Evolutionary conservation across 2,113 vertebrate genomes (phyloP), one percentile per base, ranked within the genome.

Genomic region (Boulengeromyrus knoepffleri): DNA sequence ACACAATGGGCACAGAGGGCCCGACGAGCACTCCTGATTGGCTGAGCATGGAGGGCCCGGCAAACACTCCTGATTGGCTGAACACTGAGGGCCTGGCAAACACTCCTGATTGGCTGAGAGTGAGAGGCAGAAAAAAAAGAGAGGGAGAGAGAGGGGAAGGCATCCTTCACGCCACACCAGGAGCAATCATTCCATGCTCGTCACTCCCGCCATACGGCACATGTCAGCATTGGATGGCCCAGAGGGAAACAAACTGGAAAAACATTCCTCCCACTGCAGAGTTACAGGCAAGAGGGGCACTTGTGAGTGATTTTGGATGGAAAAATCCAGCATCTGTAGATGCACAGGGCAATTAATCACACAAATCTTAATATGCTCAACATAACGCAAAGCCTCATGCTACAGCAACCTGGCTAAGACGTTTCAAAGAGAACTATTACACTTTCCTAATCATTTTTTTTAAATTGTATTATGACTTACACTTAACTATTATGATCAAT

Each of bases 101-200:
- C 93, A 47, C 90, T 93, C 94, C 92, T 90, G 91, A 93, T 91
- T 42, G 89, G 91, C 92, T 93, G 93, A 94, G 91, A 87, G 84
- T 89, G 92, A 95, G 93, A 92, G 92, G 91, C 93, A 80, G 70
- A 53, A 89, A 46, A 52, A 91, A 85, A 31, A 62, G 24, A 27
- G 46, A 85, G n/a, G 0, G 52, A 31, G 21, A 39, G 46, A 88
- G 19, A 80, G 31, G 42, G 45, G 39, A 47, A n/a, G 45, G n/a
- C 58, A 42, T 47, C 46, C 52, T 84, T 89, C 52, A 66, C 21
- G 42, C 91, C 52, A 85, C 36, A 90, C 24, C 53, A 31, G 62
- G 66, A 85, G 58, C 52, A 56, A 85, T 90, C 88, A 53, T 85
- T 88, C 50, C 70, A 90, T 83, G 53, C 90, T 85, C 56, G 85